Evolutionary conservation across 2,113 vertebrate species (phyloP).

Genomic region (Bubalus kerabau): DNA sequence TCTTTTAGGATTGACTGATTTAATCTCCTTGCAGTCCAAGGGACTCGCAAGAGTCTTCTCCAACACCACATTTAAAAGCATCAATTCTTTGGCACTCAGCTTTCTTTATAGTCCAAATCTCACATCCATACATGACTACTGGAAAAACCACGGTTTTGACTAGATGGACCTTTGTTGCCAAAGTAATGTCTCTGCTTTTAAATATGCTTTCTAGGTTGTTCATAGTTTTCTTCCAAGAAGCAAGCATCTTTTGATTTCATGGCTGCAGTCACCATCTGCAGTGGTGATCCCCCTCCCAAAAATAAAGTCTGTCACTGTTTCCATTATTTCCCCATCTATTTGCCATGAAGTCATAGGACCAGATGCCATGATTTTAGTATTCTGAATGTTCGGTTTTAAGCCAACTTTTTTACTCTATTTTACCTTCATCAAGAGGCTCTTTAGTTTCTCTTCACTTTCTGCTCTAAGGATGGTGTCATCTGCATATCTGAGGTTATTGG

Average conservation of each 20-base stretch:
- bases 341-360: neutral
- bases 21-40: neutral
- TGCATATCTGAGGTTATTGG: neutral
- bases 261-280: neutral
- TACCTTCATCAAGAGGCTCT: neutral
- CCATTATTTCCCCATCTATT: neutral
- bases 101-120: neutral
- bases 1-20: neutral
- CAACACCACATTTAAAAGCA: neutral
- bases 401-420: neutral
- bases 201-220: neutral
- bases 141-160: neutral
- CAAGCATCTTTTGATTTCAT: neutral
- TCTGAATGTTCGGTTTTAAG: neutral
- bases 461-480: neutral
- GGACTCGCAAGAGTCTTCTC: neutral
- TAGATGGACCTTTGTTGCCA: neutral
- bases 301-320: neutral
- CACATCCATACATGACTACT: neutral
- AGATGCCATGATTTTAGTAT: neutral
- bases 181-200: neutral
- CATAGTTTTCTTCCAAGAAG: neutral
- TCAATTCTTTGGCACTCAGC: neutral
- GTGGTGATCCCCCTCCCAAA: rapidly evolving
- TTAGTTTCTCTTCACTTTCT: neutral